Evolutionary conservation across 1,140 invertebrate species (phyloP), one percentile per base, ranked within the genome.

Genomic region (Euwallacea fornicatus): DNA sequence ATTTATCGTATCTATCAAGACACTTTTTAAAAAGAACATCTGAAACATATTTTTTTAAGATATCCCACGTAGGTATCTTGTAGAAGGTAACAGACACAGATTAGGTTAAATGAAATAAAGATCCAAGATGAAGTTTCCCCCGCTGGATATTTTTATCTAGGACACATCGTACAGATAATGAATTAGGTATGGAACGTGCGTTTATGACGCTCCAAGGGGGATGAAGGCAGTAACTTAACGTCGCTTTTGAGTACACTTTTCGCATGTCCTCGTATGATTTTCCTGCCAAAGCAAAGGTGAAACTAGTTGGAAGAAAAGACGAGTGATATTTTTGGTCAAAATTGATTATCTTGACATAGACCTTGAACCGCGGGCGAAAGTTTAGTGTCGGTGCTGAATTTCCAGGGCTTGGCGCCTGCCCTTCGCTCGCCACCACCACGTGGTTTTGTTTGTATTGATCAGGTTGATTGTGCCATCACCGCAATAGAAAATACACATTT

Each of bases 341-440:
- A 69, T 69, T 69, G 66, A 69, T 69, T 61, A 61, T 60, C 56
- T 56, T 69, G 66, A 44, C 66, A 69, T 8, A 60, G 66, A 61
- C 66, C 66, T 69, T 69, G 66, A 69, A 69, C 66, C 66, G 42
- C 44, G n/a, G 13, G 63, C 65, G 65, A 67, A 67, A 59, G 53
- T 67, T 59, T 47, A 58, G 42, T 46, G 54, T 33, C n/a, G 15
- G 44, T 16, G 42, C 43, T 46, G 65, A 47, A 67, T 67, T 58
- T 67, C 65, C 65, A 67, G 65, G 65, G 65, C 54, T 54, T n/a
- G 43, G 50, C 65, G 46, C 65, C 16, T 53, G 11, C 21, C 47
- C 21, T 55, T 66, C 53, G 10, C 16, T 66, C n/a, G 54, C 54
- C 16, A 42, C 63, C 16, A 42, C 46, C 65, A 67, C 65, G 65